Percentiles rank a stretch among this genome's conserved stretches.
Conservation (phyloP, 2,113 vertebrate species). For the Phyllostomus hastatus region DNA sequence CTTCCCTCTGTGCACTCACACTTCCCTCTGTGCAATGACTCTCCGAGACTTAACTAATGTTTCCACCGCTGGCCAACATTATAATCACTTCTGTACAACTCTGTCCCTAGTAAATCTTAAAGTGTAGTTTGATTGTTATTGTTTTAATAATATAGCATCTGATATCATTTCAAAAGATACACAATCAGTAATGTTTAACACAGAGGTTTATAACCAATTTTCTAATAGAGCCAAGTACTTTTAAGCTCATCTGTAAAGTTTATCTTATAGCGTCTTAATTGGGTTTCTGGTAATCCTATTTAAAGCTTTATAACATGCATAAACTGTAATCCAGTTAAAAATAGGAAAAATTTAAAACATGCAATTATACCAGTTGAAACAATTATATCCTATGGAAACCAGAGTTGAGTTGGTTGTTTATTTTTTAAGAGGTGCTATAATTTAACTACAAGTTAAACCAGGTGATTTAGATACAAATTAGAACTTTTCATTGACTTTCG, state of each 20-base stretch:
- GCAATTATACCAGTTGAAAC: not conserved
- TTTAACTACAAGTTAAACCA: conserved; percentile 1
- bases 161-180: not conserved
- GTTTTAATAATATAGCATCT: not conserved
- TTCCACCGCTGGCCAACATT: not conserved
- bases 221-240: not conserved
- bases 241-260: conserved; percentile 49
- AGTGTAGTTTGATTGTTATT: not conserved
- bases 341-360: not conserved
- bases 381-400: not conserved
- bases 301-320: not conserved
- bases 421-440: conserved; percentile 16
- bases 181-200: not conserved
- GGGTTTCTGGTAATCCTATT: not conserved
- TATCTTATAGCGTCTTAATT: conserved; percentile 36
- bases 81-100: not conserved
- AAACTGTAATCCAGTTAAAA: not conserved
- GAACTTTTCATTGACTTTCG: conserved; percentile 28
- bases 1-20: not conserved
- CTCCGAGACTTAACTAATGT: not conserved
- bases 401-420: not conserved
- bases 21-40: not conserved
- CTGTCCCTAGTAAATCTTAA: not conserved
- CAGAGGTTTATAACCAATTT: not conserved
- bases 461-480: conserved; percentile 27